Conservation (phyloP, 2,797 vertebrate species). For the Lophius americanus region DNA sequence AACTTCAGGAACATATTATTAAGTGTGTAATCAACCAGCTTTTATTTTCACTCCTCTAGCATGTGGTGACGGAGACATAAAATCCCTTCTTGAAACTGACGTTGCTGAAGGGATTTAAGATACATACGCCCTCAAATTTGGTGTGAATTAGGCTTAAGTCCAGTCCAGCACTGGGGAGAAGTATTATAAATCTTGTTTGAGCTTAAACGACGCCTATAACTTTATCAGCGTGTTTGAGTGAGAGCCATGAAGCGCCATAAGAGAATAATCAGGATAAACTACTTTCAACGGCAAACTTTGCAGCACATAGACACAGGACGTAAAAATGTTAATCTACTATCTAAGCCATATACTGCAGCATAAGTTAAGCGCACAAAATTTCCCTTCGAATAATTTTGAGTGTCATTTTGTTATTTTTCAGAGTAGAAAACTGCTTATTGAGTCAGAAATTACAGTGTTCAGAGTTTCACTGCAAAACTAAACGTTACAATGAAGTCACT, state of each 20-base stretch:
- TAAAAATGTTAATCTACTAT: too few species aligned
- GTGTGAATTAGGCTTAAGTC: conserved; percentile 52
- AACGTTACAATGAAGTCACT: too few species aligned
- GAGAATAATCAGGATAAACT: conserved; percentile 29
- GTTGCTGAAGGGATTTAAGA: conserved; percentile 50
- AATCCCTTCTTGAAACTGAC: conserved; percentile 21
- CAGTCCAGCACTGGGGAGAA: conserved; percentile 44
- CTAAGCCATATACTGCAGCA: too few species aligned
- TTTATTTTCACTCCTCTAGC: conserved; percentile 12
- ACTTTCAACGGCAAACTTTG: background rate
- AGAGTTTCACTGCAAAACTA: too few species aligned
- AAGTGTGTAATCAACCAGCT: conserved; percentile 20
- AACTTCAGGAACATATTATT: conserved; percentile 18
- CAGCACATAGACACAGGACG: too few species aligned
- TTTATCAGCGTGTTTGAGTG: conserved; percentile 50
- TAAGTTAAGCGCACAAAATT: too few species aligned
- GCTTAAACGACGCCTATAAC: conserved; percentile 46
- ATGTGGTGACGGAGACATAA: conserved; percentile 18
- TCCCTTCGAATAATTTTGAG: too few species aligned
- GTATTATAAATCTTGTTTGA: conserved; percentile 45
- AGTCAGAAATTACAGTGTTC: too few species aligned
- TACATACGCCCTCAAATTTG: conserved; percentile 35
- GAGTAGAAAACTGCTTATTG: too few species aligned
- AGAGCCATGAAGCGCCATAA: conserved; percentile 42
- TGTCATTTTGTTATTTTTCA: too few species aligned